Percentiles rank a stretch among this genome's conserved stretches.
Evolutionary conservation across 2,113 vertebrate species (phyloP).

Genomic region (Halichoerus grypus): DNA sequence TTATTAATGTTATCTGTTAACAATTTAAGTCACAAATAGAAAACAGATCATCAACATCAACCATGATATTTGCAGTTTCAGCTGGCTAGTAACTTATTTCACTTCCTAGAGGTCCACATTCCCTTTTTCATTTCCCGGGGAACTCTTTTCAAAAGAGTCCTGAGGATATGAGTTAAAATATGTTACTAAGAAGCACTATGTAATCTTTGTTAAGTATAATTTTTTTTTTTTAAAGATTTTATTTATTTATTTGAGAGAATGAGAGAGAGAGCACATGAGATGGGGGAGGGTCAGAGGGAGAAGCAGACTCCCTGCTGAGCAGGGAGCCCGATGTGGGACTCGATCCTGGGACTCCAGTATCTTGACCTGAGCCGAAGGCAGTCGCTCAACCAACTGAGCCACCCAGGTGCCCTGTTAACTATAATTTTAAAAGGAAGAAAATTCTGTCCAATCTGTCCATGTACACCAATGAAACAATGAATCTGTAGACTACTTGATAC

Average conservation of each 20-base stretch:
- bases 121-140: background rate
- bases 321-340: too few species aligned
- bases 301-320: too few species aligned
- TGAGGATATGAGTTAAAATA: background rate
- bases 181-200: background rate
- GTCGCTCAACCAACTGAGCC: too few species aligned
- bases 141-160: background rate
- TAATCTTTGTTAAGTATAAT: background rate
- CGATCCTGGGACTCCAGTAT: too few species aligned
- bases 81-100: background rate
- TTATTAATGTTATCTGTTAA: background rate
- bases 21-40: background rate
- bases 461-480: background rate
- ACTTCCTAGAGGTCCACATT: background rate
- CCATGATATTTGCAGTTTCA: background rate
- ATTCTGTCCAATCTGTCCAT: background rate
- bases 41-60: background rate
- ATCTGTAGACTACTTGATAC: background rate
- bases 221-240: background rate
- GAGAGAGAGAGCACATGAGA: too few species aligned
- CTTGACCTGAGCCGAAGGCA: too few species aligned
- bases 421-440: background rate
- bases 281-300: too few species aligned
- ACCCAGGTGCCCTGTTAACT: too few species aligned
- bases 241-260: too few species aligned